These are phyloP conservation scores for Semaprochilodus insignis DNA, from an alignment of 2,797 vertebrate species.

Conservation along the genomic window DNA sequence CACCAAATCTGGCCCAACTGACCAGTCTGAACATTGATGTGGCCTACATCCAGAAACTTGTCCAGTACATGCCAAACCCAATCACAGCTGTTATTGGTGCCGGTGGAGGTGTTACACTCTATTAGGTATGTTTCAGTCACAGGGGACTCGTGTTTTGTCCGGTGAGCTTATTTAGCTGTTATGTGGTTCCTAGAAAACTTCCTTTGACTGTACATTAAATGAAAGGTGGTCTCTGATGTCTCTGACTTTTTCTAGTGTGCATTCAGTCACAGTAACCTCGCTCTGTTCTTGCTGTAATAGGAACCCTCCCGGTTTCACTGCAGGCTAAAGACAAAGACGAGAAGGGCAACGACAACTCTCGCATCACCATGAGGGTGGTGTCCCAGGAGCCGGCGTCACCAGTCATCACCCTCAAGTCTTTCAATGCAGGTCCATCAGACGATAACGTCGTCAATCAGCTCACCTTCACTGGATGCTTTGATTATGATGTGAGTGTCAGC, in stretches of 20 bases:
- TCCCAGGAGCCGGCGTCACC: slow-evolving; percentile 73
- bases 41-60: too few species aligned
- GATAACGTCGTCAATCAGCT: slow-evolving; percentile 60
- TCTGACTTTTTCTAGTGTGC: neutral
- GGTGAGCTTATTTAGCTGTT: too few species aligned
- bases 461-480: slow-evolving; percentile 76
- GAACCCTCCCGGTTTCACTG: slow-evolving; percentile 60
- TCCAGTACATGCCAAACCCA: too few species aligned
- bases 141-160: too few species aligned
- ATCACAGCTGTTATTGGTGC: too few species aligned
- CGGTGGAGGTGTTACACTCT: too few species aligned
- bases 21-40: too few species aligned
- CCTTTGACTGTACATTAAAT: too few species aligned
- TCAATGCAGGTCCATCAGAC: neutral
- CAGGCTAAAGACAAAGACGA: slow-evolving; percentile 75
- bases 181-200: too few species aligned
- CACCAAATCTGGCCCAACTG: too few species aligned
- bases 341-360: slow-evolving; percentile 72
- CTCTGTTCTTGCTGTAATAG: slow-evolving; percentile 56
- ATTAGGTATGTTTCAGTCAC: too few species aligned
- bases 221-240: too few species aligned
- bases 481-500: slow-evolving; percentile 79
- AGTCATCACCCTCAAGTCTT: slow-evolving; percentile 58
- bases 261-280: neutral
- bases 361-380: slow-evolving; percentile 69